Base-by-base conservation (phyloP, 1,140 invertebrate species). In the Sycophaga agraensis region DNA sequence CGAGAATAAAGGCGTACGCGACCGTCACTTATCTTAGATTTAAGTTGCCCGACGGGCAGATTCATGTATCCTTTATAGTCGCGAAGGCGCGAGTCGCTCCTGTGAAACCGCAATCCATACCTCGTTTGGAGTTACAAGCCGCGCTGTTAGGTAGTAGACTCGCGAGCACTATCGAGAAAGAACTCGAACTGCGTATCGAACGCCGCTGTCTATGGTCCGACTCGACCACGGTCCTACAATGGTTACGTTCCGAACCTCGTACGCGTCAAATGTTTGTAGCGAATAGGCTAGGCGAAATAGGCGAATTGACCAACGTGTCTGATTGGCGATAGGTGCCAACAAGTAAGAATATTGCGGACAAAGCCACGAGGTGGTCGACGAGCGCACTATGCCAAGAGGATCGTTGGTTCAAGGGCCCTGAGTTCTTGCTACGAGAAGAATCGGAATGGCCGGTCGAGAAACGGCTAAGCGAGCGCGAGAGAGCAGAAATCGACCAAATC, bases 281-380 rank as follows among this genome's bases (percentile, higher is more conserved):
- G 2, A 80, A 80, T 69, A 40, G 51, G 4, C 24, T 55, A 28
- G 37, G 19, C 1, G 35, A 55, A 55, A 55, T 55, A 14, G 19
- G 3, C 2, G 17, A 40, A 14, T 4, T 8, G 34, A 16, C 37
- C 24, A 40, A 11, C 1, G 39, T 21, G 2, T 75, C 50, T 12
- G 59, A 76, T 17, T 84, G 81, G 83, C 16, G 40, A 24, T 75
- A 83, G 65, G 72, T 83, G 0, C 40, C 55, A 9, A 69, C 76
- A 2, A 35, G 46, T 17, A 49, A 77, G 1, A 83, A 84, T 68
- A 9, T 22, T 2, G 43, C 17, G 4, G 56, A 46, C 14, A 12
- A 8, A 11, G 43, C 43, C 3, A 46, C 43, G 9, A 24, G 43
- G 14, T 12, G 2, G 8, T 16, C 2, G 17, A 34, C 12, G 5